A percentile compares a stretch with the other conserved stretches of the same genome.
Conservation (phyloP, 1,140 invertebrate species). For the Panagrolaimus sp. region DNA sequence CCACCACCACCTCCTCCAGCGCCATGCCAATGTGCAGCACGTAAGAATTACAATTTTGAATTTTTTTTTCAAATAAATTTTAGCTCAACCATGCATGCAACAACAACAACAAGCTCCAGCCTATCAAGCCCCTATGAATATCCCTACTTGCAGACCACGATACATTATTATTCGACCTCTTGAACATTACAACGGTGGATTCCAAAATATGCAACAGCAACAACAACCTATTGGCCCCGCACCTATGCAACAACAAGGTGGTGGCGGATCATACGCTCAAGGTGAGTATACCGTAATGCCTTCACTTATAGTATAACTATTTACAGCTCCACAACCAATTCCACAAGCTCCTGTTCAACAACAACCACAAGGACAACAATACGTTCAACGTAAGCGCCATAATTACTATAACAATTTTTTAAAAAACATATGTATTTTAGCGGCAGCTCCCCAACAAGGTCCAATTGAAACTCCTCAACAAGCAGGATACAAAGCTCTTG, state of each 20-base stretch:
- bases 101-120: not conserved
- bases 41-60: too few relatives aligned
- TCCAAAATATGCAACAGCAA: not conserved
- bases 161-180: conserved; percentile 46
- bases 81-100: too few relatives aligned
- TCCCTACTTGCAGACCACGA: conserved; percentile 31
- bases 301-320: too few relatives aligned
- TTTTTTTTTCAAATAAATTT: too few relatives aligned
- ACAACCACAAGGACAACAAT: conserved; percentile 8
- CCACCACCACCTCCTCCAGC: not conserved
- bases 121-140: not conserved
- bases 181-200: conserved; percentile 20
- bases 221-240: too few relatives aligned
- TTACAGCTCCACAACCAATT: too few relatives aligned
- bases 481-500: conserved; percentile 18
- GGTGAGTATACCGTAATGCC: too few relatives aligned
- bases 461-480: conserved; percentile 20
- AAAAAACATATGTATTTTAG: conserved; percentile 11
- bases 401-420: conserved; percentile 18
- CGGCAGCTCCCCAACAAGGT: not conserved
- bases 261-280: not conserved
- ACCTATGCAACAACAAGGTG: too few relatives aligned
- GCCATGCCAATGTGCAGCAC: too few relatives aligned
- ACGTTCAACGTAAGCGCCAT: conserved; percentile 10
- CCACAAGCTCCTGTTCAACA: not conserved